Conservation (phyloP, 2,113 vertebrate species). For the Setophaga kirtlandii region DNA sequence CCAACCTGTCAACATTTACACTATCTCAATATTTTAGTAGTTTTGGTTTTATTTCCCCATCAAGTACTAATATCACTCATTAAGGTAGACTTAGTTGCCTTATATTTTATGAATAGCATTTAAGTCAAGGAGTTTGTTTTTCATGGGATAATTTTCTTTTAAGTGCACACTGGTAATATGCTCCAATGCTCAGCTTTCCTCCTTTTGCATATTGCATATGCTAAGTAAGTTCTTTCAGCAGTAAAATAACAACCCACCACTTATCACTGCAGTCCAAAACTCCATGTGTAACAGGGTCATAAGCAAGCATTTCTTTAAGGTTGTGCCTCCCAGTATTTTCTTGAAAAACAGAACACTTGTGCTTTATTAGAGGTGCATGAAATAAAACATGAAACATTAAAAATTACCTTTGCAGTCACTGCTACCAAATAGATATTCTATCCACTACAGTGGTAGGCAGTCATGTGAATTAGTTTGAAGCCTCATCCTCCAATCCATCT, state of each 20-base stretch:
- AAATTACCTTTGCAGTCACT: not conserved
- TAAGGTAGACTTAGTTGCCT: slow-evolving; percentile 38
- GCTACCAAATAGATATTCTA: not conserved
- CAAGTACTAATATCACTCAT: slow-evolving; percentile 29
- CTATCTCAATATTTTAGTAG: slow-evolving; percentile 4
- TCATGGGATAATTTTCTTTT: slow-evolving; percentile 48
- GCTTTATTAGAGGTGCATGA: not conserved
- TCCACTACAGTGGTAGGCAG: not conserved
- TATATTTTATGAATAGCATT: slow-evolving; percentile 37
- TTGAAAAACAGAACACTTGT: not conserved
- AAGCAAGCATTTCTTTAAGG: not conserved
- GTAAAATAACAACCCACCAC: not conserved
- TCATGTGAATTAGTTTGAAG: not conserved
- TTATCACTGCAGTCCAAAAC: not conserved
- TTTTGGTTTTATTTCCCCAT: slow-evolving; percentile 45
- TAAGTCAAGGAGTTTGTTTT: slow-evolving; percentile 35
- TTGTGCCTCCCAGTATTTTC: not conserved
- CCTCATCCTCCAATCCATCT: not conserved
- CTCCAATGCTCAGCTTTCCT: not conserved
- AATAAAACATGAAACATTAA: not conserved
- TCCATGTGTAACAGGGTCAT: not conserved
- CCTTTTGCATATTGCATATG: slow-evolving; percentile 31
- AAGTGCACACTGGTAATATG: not conserved
- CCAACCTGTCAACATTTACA: not conserved
- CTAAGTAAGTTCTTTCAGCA: slow-evolving; percentile 28